Conservation (phyloP, 2,113 vertebrate species). For the Sorex fumeus region DNA sequence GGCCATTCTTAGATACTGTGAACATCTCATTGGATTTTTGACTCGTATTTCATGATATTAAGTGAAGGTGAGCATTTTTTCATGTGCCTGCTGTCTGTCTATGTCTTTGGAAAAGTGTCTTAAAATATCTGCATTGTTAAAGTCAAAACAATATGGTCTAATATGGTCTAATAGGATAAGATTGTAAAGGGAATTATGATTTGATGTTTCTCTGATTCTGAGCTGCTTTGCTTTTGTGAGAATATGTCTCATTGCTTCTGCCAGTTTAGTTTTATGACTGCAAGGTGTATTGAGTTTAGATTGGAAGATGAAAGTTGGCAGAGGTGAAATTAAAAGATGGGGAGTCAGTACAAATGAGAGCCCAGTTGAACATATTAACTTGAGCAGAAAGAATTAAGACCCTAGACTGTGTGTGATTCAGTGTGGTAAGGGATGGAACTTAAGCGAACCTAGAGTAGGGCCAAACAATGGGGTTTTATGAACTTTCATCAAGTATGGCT, state of each 20-base stretch:
- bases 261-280: not conserved
- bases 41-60: too few relatives aligned
- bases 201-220: not conserved
- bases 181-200: not conserved
- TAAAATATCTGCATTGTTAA: not conserved
- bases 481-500: too few relatives aligned
- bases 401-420: too few relatives aligned
- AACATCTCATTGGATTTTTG: too few relatives aligned
- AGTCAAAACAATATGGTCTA: not conserved
- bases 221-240: not conserved
- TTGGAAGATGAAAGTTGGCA: not conserved
- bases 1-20: too few relatives aligned
- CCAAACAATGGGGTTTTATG: not conserved
- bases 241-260: not conserved
- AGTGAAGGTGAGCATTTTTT: too few relatives aligned
- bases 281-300: not conserved
- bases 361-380: not conserved
- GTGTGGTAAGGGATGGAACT: not conserved
- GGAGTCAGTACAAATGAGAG: not conserved
- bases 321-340: not conserved
- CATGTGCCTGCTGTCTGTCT: too few relatives aligned
- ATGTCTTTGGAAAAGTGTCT: too few relatives aligned
- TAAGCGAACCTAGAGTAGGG: too few relatives aligned
- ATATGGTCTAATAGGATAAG: not conserved
- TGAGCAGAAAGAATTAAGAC: not conserved